These are phyloP conservation scores for Rhamnusium bicolor DNA, from an alignment of 2,888 invertebrate genomes.

Conservation along the genomic window DNA sequence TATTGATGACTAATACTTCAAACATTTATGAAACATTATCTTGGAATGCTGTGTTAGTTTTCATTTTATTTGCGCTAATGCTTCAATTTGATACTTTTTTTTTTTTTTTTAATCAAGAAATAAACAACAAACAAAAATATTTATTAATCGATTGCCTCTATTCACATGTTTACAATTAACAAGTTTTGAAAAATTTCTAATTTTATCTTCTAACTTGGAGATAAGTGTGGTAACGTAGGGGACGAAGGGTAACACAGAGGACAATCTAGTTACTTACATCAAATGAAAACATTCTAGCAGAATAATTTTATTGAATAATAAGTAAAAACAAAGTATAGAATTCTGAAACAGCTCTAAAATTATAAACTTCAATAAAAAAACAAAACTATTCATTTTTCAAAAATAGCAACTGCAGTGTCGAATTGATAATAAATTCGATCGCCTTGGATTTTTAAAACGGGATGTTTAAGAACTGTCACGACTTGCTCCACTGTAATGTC, in stretches of 20 bases:
- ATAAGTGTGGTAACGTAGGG: background rate
- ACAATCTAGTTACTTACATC: too few relatives aligned
- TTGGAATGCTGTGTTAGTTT: background rate
- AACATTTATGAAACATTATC: too few relatives aligned
- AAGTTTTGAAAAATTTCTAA: background rate
- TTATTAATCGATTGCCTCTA: background rate
- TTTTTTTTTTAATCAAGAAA: background rate
- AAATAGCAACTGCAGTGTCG: background rate
- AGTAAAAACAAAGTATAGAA: too few relatives aligned
- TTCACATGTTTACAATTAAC: background rate
- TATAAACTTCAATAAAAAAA: too few relatives aligned
- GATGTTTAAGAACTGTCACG: background rate
- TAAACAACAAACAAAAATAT: background rate
- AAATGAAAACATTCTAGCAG: too few relatives aligned
- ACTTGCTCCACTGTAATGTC: background rate
- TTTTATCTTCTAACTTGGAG: background rate
- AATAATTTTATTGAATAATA: too few relatives aligned
- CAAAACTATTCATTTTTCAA: too few relatives aligned
- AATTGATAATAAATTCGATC: conserved; percentile 1
- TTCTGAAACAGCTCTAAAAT: too few relatives aligned
- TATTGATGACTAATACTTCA: background rate
- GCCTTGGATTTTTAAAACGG: background rate
- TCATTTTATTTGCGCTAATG: background rate
- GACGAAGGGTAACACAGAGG: background rate
- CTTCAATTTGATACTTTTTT: background rate